A percentile compares a stretch with the other conserved stretches of the same genome.
phyloP scores from a whole-genome alignment of 92 coral and sea anemone genomes.

The Siderastrea siderea region DNA sequence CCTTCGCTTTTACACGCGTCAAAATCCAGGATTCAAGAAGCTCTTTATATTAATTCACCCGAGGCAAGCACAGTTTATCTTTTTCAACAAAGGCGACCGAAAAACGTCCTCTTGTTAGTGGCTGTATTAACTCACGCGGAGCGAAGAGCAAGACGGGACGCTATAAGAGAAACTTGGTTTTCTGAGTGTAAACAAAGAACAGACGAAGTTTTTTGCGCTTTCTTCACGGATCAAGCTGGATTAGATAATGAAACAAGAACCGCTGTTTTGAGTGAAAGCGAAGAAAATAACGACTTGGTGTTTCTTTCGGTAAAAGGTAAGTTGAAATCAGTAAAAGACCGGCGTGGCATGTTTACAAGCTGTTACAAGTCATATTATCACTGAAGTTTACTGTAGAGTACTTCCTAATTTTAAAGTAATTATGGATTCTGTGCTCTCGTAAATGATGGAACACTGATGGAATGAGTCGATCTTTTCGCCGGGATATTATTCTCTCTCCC shows the following conservation, averaged over 20 bases:
- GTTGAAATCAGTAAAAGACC: background rate
- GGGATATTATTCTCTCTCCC: no score
- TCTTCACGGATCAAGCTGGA: slow-evolving; percentile 89
- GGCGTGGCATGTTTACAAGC: no score
- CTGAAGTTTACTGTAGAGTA: no score
- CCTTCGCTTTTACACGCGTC: slow-evolving; percentile 23
- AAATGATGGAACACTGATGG: no score
- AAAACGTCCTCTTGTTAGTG: slow-evolving; percentile 54
- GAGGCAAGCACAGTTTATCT: slow-evolving; percentile 35
- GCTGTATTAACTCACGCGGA: slow-evolving; percentile 86
- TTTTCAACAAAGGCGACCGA: background rate
- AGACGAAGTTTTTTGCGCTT: slow-evolving; percentile 61
- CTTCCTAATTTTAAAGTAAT: no score
- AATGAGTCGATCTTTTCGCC: no score
- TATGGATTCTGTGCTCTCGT: no score
- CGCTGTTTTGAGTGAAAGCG: slow-evolving; percentile 61
- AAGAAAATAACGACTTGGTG: slow-evolving; percentile 71
- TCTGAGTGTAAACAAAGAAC: slow-evolving; percentile 63
- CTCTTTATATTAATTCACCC: slow-evolving; percentile 34
- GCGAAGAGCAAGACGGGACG: slow-evolving; percentile 80
- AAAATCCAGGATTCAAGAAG: slow-evolving; percentile 23
- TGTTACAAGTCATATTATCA: no score
- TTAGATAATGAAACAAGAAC: slow-evolving; percentile 60
- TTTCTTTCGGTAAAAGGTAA: slow-evolving; percentile 79
- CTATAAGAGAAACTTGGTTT: slow-evolving; percentile 93